Base-by-base conservation (phyloP, 2,113 vertebrate species). In the Oncorhynchus mykiss region DNA sequence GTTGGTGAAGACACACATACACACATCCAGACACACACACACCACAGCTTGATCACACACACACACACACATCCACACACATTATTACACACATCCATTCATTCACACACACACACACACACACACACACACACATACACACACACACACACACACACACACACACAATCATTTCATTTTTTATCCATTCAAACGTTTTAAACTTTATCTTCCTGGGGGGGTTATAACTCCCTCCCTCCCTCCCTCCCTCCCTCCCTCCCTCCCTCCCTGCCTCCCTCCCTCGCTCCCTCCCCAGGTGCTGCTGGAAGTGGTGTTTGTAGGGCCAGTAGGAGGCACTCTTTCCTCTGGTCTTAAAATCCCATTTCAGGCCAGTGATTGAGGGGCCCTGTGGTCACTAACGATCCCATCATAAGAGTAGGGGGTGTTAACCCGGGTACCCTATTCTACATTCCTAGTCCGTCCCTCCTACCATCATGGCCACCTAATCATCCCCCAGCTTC, bases 61-160 rank as follows among this genome's bases (percentile, higher is more conserved):
- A 76, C 72, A 76, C 54, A 78, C 70, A 83, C 71, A 82, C 34
- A 69, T 9, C 18, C 16, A 69, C 29, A 69, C 18, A 69, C 67
- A 45, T 45, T 39, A 29, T 67, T 67, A 39, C 18, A 6, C 20
- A 64, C n/a, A 9, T 8, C n/a, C 62, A 65, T 11, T 1, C 62
- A 6, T 18, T 8, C 27, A 70, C 16, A 64, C 6, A 59, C 24
- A 67, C 25, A 14, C n/a, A 71, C 22, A 16, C 12, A 27, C 49
- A 73, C 7, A 20, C 57, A 60, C 57, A n/a, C 57, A 60, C 57
- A 60, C 57, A 60, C 57, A 60, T 0, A 60, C 20, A 60, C 20
- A 54, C 13, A 54, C 51, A 54, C 51, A 54, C 51, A 12, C 16
- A 54, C 51, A 16, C 16, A 20, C 54, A 57, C 51, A 31, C 31